phyloP scores from a whole-genome alignment of 1,140 invertebrate species.

The Whitmania pigra region DNA sequence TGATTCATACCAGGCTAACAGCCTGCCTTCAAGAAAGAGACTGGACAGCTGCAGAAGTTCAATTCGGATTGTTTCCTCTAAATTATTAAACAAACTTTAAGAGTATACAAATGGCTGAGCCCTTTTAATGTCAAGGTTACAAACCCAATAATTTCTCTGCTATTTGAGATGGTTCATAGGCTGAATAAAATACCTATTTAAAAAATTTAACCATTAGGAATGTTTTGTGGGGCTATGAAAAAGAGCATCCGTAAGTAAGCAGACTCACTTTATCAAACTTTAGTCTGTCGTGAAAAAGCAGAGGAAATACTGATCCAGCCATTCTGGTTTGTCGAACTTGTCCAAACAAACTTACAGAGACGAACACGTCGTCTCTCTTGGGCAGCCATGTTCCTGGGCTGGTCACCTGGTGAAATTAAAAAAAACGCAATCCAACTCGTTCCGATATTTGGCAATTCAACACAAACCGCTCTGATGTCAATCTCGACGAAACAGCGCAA shows the following conservation, averaged over 20 bases:
- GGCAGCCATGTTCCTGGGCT: slow-evolving; percentile 19
- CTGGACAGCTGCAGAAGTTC: slow-evolving; percentile 17
- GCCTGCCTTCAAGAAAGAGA: not conserved
- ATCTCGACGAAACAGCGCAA: slow-evolving; percentile 12
- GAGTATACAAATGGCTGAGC: slow-evolving; percentile 9
- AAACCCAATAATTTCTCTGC: slow-evolving; percentile 12
- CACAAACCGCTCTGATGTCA: slow-evolving; percentile 12
- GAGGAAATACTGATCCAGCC: slow-evolving; percentile 14
- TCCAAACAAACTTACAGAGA: slow-evolving; percentile 15
- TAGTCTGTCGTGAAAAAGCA: slow-evolving; percentile 17
- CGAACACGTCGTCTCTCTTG: slow-evolving; percentile 11
- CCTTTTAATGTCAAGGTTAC: not conserved
- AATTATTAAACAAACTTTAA: not conserved
- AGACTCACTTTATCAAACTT: slow-evolving; percentile 15
- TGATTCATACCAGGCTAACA: slow-evolving; percentile 18
- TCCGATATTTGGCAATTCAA: not conserved
- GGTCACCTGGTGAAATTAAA: not conserved
- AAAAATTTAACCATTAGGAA: not conserved
- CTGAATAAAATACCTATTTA: slow-evolving; percentile 20
- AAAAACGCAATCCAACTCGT: too few relatives aligned
- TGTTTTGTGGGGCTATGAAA: not conserved
- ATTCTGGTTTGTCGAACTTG: slow-evolving; percentile 9
- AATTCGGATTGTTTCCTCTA: slow-evolving; percentile 11
- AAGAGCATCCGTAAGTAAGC: not conserved
- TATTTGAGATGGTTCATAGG: slow-evolving; percentile 19